phyloP scores from a whole-genome alignment of 2,888 invertebrate genomes.

The Lepeophtheirus nordmannii region DNA sequence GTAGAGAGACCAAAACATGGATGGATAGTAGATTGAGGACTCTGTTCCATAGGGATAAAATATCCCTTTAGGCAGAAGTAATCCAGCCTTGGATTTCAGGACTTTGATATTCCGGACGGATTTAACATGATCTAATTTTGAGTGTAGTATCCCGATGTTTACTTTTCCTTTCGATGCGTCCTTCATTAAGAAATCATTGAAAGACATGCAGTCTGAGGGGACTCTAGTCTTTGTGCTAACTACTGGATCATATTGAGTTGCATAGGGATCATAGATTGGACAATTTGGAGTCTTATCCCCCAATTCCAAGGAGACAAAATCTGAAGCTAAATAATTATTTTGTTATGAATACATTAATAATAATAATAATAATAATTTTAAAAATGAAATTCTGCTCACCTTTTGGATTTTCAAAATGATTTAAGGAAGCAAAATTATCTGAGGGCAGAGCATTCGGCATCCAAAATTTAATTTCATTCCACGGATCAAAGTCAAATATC shows the following conservation, averaged over 20 bases:
- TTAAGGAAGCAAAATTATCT: not conserved
- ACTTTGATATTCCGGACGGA: not conserved
- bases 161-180: not conserved
- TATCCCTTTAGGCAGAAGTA: not conserved
- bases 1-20: slow-evolving; percentile 12
- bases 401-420: not conserved
- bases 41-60: not conserved
- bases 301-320: not conserved
- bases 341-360: not conserved
- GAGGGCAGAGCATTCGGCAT: not conserved
- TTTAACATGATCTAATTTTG: not conserved
- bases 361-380: not conserved
- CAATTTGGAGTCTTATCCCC: not conserved
- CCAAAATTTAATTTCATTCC: slow-evolving; percentile 19
- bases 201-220: not conserved
- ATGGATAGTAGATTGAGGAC: not conserved
- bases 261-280: not conserved
- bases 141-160: not conserved
- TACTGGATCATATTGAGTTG: not conserved
- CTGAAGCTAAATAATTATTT: not conserved
- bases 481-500: slow-evolving; percentile 16
- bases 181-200: not conserved
- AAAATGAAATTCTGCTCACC: not conserved
- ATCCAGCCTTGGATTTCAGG: not conserved
- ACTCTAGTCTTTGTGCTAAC: not conserved